Evolutionary conservation across 2,888 invertebrate species (phyloP), one percentile per base, ranked within the genome.

Genomic region (Andrena hattorfiana): DNA sequence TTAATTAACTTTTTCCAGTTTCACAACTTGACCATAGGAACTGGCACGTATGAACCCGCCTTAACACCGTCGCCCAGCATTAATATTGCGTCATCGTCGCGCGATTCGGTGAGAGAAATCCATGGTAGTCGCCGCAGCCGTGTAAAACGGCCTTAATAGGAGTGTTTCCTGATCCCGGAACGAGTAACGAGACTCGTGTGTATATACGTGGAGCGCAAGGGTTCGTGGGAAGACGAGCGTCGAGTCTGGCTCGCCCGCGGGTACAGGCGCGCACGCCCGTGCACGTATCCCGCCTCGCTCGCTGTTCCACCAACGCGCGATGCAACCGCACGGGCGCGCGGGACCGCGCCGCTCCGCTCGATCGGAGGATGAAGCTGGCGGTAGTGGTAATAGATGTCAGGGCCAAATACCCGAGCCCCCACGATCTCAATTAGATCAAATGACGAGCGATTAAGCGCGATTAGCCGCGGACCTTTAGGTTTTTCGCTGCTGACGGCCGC

Each of bases 321-420:
- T 23, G 77, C 77, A 69, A 23, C 56, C 59, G 74, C 26, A n/a
- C 68, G 63, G 70, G 66, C 69, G 69, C 72, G 74, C 78, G 66
- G 78, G 74, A 68, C 56, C 76, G 67, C 70, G 70, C 78, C 73
- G 83, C 54, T 13, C 63, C 59, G 5, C 56, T 54, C 8, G 20
- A 26, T 28, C 42, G 49, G 82, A 86, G 87, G 88, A 91, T 90
- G 89, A 49, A 16, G 42, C 28, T 49, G 68, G 35, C 56, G 87
- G 89, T 85, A 84, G 76, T 81, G 82, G 85, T 84, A 91, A 93
- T 93, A 89, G 92, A 93, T 92, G 93, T 93, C 93, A 93, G 92
- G 93, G 93, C 92, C 91, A 89, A 89, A 90, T 89, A 89, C 85
- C 83, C 85, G 74, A 87, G 81, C 87, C 85, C 84, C 87, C 85